These are phyloP conservation scores for Hypocryptadius cinnamomeus DNA, from an alignment of 2,113 vertebrate genomes.

Conservation along the genomic window DNA sequence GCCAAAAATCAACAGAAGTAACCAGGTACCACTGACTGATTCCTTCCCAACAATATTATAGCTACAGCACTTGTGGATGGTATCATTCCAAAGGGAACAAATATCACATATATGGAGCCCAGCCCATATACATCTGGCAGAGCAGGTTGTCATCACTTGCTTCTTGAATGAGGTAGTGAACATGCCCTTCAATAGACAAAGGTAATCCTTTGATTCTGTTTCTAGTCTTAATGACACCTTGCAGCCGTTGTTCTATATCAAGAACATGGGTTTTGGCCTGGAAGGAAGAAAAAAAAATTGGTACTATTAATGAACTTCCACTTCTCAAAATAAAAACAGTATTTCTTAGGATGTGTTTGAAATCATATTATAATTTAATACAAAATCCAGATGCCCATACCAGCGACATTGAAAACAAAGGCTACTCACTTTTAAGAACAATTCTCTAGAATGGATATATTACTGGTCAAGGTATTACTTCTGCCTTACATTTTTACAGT, in stretches of 20 bases:
- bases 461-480: background rate
- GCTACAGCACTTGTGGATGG: background rate
- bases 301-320: background rate
- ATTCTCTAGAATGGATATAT: background rate
- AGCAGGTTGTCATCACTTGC: slow-evolving; percentile 90
- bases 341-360: background rate
- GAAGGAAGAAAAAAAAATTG: background rate
- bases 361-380: background rate
- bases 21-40: background rate
- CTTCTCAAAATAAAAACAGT: background rate
- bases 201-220: slow-evolving; percentile 94
- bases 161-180: slow-evolving; percentile 97
- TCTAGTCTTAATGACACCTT: slow-evolving; percentile 93
- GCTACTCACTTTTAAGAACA: background rate
- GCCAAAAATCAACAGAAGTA: background rate
- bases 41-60: background rate
- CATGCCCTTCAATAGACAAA: slow-evolving; percentile 95
- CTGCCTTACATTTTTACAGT: background rate
- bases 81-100: background rate
- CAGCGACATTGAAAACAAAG: background rate
- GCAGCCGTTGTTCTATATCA: slow-evolving; percentile 93
- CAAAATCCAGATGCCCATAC: background rate
- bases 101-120: slow-evolving; percentile 90
- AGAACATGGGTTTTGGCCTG: slow-evolving; percentile 97
- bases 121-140: slow-evolving; percentile 97